phyloP scores from a whole-genome alignment of 37 sponge, comb jelly and placozoan genomes.

The Ianthella basta region DNA sequence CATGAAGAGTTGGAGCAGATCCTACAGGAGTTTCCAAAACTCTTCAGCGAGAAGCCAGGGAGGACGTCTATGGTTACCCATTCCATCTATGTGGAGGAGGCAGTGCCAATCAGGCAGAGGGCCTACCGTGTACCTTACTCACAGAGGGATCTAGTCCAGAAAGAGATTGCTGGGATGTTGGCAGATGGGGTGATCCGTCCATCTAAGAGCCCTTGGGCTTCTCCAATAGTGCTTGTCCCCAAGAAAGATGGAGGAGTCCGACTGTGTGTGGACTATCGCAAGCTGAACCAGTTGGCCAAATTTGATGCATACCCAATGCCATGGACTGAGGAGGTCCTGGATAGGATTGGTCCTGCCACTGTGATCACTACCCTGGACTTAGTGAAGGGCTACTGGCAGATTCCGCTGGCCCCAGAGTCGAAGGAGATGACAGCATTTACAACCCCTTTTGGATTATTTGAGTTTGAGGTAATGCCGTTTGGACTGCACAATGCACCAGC shows the following conservation, averaged over 20 bases:
- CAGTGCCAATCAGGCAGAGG: conserved; percentile 13
- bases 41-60: conserved; percentile 1
- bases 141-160: conserved; percentile 14
- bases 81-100: conserved; percentile 15
- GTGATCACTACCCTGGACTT: conserved; percentile 33
- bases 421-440: conserved; percentile 7
- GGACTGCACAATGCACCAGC: conserved; percentile 3
- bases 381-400: conserved; percentile 13
- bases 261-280: conserved; percentile 16
- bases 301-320: conserved; percentile 30
- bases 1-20: neutral
- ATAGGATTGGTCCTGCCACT: neutral
- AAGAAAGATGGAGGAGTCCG: conserved; percentile 22
- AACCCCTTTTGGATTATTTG: conserved; percentile 17
- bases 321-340: neutral
- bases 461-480: conserved; percentile 29
- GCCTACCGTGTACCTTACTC: conserved; percentile 27
- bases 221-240: conserved; percentile 20
- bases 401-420: neutral
- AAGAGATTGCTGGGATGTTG: conserved; percentile 18
- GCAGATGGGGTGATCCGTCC: conserved; percentile 5
- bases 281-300: conserved; percentile 12
- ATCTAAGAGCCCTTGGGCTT: conserved; percentile 27
- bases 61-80: conserved; percentile 6
- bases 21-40: conserved; percentile 8